These are phyloP conservation scores for Crotalus viridis DNA, from an alignment of 2,113 vertebrate species.

Conservation along the genomic window DNA sequence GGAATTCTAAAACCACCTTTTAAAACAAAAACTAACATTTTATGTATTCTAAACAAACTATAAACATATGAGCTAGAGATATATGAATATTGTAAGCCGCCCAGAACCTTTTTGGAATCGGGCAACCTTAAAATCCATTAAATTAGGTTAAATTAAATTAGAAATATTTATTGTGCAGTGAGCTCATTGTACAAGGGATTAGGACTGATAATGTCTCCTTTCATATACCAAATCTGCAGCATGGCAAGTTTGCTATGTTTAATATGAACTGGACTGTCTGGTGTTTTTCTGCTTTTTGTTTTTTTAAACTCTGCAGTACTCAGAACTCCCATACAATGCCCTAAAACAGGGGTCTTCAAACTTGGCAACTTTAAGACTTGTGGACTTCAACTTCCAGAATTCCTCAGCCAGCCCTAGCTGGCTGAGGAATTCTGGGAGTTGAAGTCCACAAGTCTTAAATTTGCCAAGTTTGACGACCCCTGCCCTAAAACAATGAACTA, in stretches of 20 bases:
- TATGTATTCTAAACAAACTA: neutral
- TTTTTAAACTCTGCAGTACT: neutral
- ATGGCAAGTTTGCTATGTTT: neutral
- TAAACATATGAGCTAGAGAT: neutral
- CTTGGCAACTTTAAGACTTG: no score
- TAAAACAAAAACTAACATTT: neutral
- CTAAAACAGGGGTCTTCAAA: no score
- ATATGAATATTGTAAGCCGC: neutral
- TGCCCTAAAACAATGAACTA: neutral
- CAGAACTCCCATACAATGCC: neutral
- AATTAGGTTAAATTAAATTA: neutral
- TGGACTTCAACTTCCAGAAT: no score
- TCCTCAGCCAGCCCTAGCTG: no score
- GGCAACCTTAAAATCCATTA: neutral
- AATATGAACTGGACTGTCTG: neutral
- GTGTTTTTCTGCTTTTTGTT: neutral
- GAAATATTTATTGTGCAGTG: neutral
- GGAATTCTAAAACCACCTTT: constrained; percentile 35
- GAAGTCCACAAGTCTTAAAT: no score
- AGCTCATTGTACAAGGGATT: neutral
- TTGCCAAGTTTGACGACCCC: no score
- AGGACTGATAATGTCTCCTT: no score
- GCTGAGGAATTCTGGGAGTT: no score
- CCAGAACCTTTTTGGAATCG: neutral
- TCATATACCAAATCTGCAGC: neutral